Percentiles rank a stretch among this genome's conserved stretches.
Evolutionary conservation across 2,113 vertebrate species (phyloP).

Genomic region (Dunckerocampus dactyliophorus): DNA sequence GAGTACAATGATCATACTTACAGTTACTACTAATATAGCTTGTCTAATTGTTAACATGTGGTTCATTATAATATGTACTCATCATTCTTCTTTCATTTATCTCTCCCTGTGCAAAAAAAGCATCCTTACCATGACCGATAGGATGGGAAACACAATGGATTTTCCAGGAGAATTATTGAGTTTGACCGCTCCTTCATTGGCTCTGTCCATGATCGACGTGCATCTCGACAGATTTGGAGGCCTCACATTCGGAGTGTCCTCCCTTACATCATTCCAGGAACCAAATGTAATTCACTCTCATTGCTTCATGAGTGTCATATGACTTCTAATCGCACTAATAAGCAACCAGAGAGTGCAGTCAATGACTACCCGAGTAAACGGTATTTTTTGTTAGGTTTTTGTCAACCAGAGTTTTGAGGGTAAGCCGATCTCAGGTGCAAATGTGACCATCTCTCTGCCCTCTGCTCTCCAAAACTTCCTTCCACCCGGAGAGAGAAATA

Average conservation of each 20-base stretch:
- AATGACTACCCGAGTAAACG: not conserved
- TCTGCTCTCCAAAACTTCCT: slow-evolving; percentile 60
- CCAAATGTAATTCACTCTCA: slow-evolving; percentile 71
- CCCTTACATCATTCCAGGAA: slow-evolving; percentile 39
- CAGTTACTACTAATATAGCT: no score
- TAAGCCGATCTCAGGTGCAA: slow-evolving; percentile 23
- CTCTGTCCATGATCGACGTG: slow-evolving; percentile 69
- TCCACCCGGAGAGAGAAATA: slow-evolving; percentile 28
- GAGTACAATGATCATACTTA: no score
- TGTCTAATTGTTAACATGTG: no score
- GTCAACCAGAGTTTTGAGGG: slow-evolving; percentile 59
- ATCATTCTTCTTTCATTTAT: not conserved
- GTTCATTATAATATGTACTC: not conserved
- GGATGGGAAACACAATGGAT: slow-evolving; percentile 73
- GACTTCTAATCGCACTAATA: not conserved
- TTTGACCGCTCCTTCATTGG: slow-evolving; percentile 64
- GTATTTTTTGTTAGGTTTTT: slow-evolving; percentile 65
- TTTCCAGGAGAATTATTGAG: slow-evolving; percentile 63
- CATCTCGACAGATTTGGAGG: slow-evolving; percentile 71
- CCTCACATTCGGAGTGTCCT: slow-evolving; percentile 75
- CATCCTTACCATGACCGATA: slow-evolving; percentile 76
- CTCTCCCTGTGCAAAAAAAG: slow-evolving; percentile 55
- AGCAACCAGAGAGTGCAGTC: not conserved
- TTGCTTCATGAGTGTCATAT: no score
- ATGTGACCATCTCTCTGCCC: slow-evolving; percentile 79